phyloP scores from a whole-genome alignment of 2,888 invertebrate genomes.

The Glaucopsyche alexis region DNA sequence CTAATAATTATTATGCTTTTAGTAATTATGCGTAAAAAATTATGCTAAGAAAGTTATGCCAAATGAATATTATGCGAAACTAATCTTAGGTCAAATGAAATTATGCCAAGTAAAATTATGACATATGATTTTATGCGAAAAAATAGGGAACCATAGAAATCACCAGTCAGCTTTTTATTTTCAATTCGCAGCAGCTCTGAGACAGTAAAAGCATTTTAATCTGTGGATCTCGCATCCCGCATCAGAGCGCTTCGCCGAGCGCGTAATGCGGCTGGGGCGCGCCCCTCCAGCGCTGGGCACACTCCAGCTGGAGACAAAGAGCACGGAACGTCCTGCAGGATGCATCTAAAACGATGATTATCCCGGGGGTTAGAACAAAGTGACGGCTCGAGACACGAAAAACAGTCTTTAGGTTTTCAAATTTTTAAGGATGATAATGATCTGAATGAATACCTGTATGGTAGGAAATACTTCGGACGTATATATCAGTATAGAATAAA shows the following conservation, averaged over 20 bases:
- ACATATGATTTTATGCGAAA: no score
- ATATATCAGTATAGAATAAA: background rate
- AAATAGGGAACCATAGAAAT: no score
- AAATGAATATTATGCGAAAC: no score
- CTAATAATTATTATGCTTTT: no score
- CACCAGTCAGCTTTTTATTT: no score
- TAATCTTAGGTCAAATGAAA: no score
- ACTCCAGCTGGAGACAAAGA: slow-evolving; percentile 3
- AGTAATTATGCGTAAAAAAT: no score
- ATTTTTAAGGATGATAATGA: no score
- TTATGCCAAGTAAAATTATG: no score
- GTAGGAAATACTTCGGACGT: background rate
- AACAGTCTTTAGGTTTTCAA: no score
- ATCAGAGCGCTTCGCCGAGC: slow-evolving; percentile 40
- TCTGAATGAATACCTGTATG: no score
- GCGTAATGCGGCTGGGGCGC: slow-evolving; percentile 35
- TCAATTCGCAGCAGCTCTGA: background rate
- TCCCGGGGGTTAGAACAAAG: background rate
- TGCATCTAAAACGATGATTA: slow-evolving; percentile 8
- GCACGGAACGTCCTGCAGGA: background rate
- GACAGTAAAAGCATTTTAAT: slow-evolving; percentile 24
- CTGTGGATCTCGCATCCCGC: slow-evolving; percentile 33
- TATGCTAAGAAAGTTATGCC: no score
- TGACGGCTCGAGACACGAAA: background rate
- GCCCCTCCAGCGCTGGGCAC: slow-evolving; percentile 19